phyloP scores from a whole-genome alignment of 2,888 invertebrate genomes.

The Stratiomys singularior region DNA sequence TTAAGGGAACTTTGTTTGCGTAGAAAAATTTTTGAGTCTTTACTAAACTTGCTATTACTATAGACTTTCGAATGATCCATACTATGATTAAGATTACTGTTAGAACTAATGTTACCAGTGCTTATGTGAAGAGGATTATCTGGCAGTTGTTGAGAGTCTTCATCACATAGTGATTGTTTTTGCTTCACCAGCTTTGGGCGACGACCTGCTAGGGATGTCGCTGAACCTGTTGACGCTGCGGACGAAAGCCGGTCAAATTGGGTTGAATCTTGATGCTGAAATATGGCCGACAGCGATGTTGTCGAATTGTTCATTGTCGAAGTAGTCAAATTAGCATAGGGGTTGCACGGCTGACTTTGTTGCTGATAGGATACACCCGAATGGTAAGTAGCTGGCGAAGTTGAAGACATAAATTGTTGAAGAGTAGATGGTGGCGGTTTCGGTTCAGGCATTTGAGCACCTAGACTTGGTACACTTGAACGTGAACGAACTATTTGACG shows the following conservation, averaged over 20 bases:
- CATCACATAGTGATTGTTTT: constrained; percentile 84
- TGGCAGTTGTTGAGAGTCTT: constrained; percentile 64
- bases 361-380: constrained; percentile 48
- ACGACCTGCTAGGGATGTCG: constrained; percentile 52
- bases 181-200: constrained; percentile 84
- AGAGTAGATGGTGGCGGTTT: constrained; percentile 52
- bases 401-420: constrained; percentile 50
- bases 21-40: constrained; percentile 62
- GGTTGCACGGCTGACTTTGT: constrained; percentile 28
- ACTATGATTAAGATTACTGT: constrained; percentile 58
- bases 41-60: constrained; percentile 48
- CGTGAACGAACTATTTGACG: constrained; percentile 78
- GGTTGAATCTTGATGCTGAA: constrained; percentile 13
- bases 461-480: constrained; percentile 79
- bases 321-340: neutral
- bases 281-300: constrained; percentile 24
- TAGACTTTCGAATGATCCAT: constrained; percentile 49
- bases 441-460: constrained; percentile 59
- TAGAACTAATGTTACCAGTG: constrained; percentile 57
- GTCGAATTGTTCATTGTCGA: constrained; percentile 33
- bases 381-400: constrained; percentile 9
- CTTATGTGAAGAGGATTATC: constrained; percentile 59
- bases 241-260: constrained; percentile 23
- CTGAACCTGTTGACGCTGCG: constrained; percentile 36
- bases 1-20: constrained; percentile 86